Evolutionary conservation across 2,797 vertebrate genomes (phyloP).

Genomic region (Enteromius mattozi): DNA sequence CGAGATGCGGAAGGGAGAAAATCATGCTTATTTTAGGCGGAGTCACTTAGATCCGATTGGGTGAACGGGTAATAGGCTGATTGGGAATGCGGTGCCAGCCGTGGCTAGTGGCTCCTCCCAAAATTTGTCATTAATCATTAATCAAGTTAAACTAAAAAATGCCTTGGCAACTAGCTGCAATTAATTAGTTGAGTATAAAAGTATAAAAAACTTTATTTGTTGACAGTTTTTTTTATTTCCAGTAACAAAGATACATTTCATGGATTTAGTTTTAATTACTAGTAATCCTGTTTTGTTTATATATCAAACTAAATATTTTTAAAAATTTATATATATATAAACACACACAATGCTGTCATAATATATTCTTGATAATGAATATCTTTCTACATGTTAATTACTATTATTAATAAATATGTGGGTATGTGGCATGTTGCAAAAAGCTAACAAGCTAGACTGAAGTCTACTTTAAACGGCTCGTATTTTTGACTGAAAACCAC

Average conservation of each 20-base stretch:
- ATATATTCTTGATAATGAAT: not conserved
- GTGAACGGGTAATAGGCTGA: too few relatives aligned
- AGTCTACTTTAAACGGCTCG: not conserved
- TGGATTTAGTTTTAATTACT: not conserved
- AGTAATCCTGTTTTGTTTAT: not conserved
- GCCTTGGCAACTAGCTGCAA: not conserved
- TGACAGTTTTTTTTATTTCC: too few relatives aligned
- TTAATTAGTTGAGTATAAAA: not conserved
- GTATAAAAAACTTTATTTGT: not conserved
- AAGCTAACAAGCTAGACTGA: not conserved
- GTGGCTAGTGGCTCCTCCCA: too few relatives aligned
- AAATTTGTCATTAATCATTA: not conserved
- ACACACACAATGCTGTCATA: not conserved
- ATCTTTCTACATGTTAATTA: not conserved
- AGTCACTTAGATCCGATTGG: too few relatives aligned
- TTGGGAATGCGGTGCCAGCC: too few relatives aligned
- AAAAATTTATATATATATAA: not conserved
- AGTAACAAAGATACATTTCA: not conserved
- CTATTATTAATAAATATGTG: not conserved
- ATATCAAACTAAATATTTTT: not conserved
- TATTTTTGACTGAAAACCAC: not conserved
- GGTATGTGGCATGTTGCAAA: not conserved
- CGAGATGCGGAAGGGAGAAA: too few relatives aligned
- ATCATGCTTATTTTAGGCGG: too few relatives aligned
- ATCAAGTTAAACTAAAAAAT: not conserved